Conservation (phyloP, 2,888 invertebrate genomes). For the Cantharis rustica region DNA sequence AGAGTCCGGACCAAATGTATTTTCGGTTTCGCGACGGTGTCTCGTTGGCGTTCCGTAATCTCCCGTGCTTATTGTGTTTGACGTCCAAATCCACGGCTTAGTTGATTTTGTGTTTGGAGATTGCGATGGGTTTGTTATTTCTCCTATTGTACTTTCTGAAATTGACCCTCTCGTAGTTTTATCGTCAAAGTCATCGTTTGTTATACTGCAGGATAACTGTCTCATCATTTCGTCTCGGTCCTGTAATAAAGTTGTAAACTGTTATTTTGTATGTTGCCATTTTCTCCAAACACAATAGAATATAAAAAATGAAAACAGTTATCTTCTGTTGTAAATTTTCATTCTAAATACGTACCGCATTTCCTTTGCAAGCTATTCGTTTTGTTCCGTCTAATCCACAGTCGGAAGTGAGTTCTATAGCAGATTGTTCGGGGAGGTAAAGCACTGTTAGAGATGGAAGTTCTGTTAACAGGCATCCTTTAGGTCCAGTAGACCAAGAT, state of each 20-base stretch:
- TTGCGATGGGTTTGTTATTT: conserved; percentile 29
- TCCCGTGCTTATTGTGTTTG: conserved; percentile 51
- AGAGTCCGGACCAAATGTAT: conserved; percentile 45
- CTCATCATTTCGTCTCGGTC: conserved; percentile 66
- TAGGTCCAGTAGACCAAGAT: conserved; percentile 70
- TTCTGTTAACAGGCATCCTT: conserved; percentile 73
- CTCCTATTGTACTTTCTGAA: conserved; percentile 17
- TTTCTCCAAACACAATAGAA: not conserved
- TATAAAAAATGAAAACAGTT: not conserved
- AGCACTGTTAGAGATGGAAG: conserved; percentile 75
- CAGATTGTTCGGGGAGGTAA: conserved; percentile 77
- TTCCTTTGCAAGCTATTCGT: conserved; percentile 74
- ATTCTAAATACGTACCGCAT: conserved; percentile 63
- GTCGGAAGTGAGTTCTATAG: conserved; percentile 75
- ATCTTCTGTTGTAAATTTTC: not conserved
- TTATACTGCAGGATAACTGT: conserved; percentile 64
- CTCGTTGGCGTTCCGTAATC: conserved; percentile 53
- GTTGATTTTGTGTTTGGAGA: conserved; percentile 38
- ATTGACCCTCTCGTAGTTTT: conserved; percentile 27
- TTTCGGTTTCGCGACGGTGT: conserved; percentile 55
- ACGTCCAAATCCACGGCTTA: conserved; percentile 53
- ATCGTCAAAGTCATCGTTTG: conserved; percentile 54
- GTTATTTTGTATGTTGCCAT: not conserved
- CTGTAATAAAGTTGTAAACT: conserved; percentile 51
- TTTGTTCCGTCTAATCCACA: conserved; percentile 76